Evolutionary conservation across 2,113 vertebrate genomes (phyloP).

Genomic region (Saimiri boliviensis): DNA sequence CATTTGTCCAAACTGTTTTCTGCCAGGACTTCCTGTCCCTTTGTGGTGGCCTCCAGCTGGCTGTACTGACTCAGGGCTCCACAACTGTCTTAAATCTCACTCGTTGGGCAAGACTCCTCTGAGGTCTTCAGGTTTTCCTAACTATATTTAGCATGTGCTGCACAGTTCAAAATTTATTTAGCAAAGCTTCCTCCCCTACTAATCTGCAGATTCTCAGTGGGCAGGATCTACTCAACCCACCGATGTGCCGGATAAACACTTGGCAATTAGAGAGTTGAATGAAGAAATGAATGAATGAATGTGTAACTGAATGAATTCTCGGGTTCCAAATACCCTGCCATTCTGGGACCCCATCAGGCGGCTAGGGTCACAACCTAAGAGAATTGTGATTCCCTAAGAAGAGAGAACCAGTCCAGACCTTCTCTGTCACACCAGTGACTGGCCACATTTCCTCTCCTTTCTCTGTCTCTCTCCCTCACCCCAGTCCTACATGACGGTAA

Average conservation of each 20-base stretch:
- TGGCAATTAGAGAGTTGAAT: not conserved
- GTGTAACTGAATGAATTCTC: not conserved
- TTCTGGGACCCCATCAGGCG: not conserved
- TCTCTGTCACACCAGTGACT: not conserved
- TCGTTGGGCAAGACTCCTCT: not conserved
- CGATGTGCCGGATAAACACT: not conserved
- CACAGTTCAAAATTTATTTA: not conserved
- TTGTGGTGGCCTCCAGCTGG: too few species aligned
- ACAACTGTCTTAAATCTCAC: not conserved
- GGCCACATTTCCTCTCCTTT: not conserved
- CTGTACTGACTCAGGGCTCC: not conserved
- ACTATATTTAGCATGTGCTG: not conserved
- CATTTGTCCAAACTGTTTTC: not conserved
- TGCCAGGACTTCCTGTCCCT: not conserved
- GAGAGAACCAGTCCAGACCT: not conserved
- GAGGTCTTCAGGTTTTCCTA: not conserved
- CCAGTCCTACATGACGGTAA: too few species aligned
- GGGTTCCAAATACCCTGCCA: not conserved
- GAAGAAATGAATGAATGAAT: not conserved
- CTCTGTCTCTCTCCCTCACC: not conserved
- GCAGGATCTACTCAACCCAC: not conserved
- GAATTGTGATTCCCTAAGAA: not conserved
- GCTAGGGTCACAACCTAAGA: not conserved
- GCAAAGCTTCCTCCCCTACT: not conserved
- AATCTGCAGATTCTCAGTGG: not conserved